phyloP scores from a whole-genome alignment of 2,113 vertebrate species.

The Asarcornis scutulata region DNA sequence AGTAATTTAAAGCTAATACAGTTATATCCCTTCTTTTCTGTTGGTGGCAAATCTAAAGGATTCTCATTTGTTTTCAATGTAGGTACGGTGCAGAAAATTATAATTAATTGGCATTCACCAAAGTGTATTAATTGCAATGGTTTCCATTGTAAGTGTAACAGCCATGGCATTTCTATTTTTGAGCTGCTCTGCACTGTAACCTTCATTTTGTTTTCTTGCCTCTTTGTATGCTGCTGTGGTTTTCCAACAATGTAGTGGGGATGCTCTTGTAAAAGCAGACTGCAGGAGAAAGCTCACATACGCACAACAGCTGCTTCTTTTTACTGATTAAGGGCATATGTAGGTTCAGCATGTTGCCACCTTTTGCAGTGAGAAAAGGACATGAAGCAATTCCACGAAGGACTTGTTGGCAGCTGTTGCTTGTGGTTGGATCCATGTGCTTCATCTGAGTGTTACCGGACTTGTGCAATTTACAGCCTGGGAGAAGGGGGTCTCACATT shows the following conservation, averaged over 20 bases:
- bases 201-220: background rate
- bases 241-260: background rate
- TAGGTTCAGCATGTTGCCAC: background rate
- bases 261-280: background rate
- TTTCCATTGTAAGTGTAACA: conserved; percentile 26
- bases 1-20: background rate
- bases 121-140: conserved; percentile 18
- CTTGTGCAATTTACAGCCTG: background rate
- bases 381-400: background rate
- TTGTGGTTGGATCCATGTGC: background rate
- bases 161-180: conserved; percentile 5
- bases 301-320: background rate
- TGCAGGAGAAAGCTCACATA: background rate
- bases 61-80: conserved; percentile 12
- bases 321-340: rapidly evolving
- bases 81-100: background rate
- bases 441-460: background rate
- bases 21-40: background rate
- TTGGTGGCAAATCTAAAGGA: conserved; percentile 10
- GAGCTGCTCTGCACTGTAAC: background rate
- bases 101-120: conserved; percentile 23
- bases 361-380: background rate
- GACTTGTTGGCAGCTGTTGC: background rate
- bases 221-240: background rate
- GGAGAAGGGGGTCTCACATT: conserved; percentile 8